Evolutionary conservation across 2,888 invertebrate genomes (phyloP).

Genomic region (Anthrax anthrax): DNA sequence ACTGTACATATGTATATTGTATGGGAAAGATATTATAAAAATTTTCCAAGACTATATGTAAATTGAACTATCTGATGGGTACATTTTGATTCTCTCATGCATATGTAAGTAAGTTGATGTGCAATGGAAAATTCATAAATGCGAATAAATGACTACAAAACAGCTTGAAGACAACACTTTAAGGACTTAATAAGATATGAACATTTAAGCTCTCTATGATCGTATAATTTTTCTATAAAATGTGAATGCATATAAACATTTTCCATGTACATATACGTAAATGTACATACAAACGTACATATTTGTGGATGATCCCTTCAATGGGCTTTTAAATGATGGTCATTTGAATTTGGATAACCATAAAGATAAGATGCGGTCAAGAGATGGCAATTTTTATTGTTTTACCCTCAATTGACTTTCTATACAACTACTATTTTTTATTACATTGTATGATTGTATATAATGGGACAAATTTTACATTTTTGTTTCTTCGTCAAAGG

Average conservation of each 20-base stretch:
- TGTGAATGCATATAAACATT: too few relatives aligned
- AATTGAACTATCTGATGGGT: too few relatives aligned
- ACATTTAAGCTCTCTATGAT: background rate
- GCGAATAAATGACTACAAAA: background rate
- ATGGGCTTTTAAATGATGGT: conserved; percentile 16
- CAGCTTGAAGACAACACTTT: conserved; percentile 6
- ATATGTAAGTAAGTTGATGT: too few relatives aligned
- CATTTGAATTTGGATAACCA: conserved; percentile 17
- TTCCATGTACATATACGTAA: conserved; percentile 1
- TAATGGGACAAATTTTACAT: background rate
- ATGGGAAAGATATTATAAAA: too few relatives aligned
- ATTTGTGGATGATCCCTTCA: conserved; percentile 13
- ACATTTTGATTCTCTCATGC: too few relatives aligned
- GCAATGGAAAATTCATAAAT: background rate
- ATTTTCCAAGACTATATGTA: too few relatives aligned
- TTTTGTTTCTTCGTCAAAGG: too few relatives aligned
- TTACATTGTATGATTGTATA: background rate
- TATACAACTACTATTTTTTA: background rate
- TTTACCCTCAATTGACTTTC: conserved; percentile 19
- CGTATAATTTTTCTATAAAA: conserved; percentile 19
- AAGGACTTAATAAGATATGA: conserved; percentile 17
- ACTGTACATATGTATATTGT: too few relatives aligned
- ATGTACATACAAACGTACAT: too few relatives aligned
- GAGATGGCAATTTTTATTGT: conserved; percentile 14
- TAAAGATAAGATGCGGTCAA: conserved; percentile 20